Percentiles rank a stretch among this genome's conserved stretches.
These are phyloP conservation scores for Aelia acuminata DNA, from an alignment of 2,888 invertebrate genomes.

Conservation along the genomic window DNA sequence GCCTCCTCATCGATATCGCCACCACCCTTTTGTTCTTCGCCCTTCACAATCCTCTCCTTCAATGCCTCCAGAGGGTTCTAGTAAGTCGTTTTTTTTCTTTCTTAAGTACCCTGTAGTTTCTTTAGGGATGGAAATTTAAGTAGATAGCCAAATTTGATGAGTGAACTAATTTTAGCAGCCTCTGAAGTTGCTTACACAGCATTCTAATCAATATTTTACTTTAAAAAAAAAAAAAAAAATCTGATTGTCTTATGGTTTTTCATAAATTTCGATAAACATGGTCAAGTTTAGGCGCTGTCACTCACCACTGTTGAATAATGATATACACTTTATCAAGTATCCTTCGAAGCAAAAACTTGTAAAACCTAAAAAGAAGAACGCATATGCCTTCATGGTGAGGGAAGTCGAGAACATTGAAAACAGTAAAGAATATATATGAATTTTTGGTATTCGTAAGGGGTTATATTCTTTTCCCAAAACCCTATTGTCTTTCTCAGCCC, in stretches of 20 bases:
- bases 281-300: not conserved
- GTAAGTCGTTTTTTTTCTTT: constrained; percentile 16
- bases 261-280: not conserved
- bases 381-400: too few species aligned
- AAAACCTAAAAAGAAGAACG: too few species aligned
- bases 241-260: not conserved
- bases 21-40: constrained; percentile 29
- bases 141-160: constrained; percentile 39
- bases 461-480: too few species aligned
- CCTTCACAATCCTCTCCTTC: constrained; percentile 41
- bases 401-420: too few species aligned
- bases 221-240: not conserved
- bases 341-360: too few species aligned
- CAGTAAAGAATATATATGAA: too few species aligned
- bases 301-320: too few species aligned
- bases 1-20: constrained; percentile 36
- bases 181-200: not conserved
- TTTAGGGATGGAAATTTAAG: constrained; percentile 3
- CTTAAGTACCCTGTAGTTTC: constrained; percentile 47
- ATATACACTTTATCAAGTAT: too few species aligned
- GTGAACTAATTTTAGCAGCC: not conserved
- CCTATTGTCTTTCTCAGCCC: too few species aligned
- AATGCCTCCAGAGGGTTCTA: not conserved
- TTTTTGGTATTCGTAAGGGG: too few species aligned
- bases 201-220: not conserved